Evolutionary conservation across 2,888 invertebrate genomes (phyloP).

Genomic region (Stegophylla sp.): DNA sequence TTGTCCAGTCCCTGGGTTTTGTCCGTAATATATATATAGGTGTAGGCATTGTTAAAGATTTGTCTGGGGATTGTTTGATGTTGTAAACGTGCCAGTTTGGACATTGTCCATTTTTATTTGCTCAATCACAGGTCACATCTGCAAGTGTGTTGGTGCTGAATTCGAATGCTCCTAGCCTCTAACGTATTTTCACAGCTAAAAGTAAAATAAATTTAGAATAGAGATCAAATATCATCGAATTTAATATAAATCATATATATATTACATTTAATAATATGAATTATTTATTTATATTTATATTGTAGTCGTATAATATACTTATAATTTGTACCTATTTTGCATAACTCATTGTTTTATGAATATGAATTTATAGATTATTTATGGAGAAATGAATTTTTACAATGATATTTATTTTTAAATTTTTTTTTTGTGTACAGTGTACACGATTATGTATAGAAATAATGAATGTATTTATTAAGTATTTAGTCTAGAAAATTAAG

Average conservation of each 20-base stretch:
- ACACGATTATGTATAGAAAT: no score
- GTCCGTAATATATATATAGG: no score
- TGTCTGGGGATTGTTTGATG: conserved; percentile 28
- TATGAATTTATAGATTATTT: no score
- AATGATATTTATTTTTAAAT: no score
- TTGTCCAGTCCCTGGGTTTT: no score
- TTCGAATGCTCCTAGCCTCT: conserved; percentile 15
- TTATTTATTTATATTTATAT: not conserved
- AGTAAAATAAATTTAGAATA: conserved; percentile 14
- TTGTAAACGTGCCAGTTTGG: conserved; percentile 52
- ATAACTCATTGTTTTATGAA: no score
- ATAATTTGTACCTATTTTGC: no score
- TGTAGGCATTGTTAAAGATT: conserved; percentile 36
- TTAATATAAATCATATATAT: not conserved
- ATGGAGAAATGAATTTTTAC: no score
- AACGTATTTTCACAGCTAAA: conserved; percentile 33
- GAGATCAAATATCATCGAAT: conserved; percentile 11
- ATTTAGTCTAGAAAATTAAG: no score
- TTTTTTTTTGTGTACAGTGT: no score
- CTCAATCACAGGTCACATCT: conserved; percentile 29
- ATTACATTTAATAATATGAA: not conserved
- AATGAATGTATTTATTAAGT: no score
- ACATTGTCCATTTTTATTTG: conserved; percentile 51
- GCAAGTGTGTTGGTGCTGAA: conserved; percentile 23
- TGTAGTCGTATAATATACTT: not conserved